phyloP scores from a whole-genome alignment of 2,797 vertebrate species.

The Spea hammondii region DNA sequence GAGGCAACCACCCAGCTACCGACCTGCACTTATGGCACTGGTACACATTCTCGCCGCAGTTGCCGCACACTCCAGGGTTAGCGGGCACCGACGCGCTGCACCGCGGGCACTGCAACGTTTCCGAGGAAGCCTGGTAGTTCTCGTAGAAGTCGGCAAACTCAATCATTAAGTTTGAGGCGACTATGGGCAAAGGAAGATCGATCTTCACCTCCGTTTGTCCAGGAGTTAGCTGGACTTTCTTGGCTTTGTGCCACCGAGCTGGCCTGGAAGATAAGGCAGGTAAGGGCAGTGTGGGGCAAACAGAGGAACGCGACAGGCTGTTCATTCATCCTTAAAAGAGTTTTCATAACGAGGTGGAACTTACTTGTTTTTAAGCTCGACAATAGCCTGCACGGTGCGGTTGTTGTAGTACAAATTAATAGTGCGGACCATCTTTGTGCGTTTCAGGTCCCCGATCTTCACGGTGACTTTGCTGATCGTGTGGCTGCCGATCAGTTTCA shows the following conservation, averaged over 20 bases:
- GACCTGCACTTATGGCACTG: conserved; percentile 99
- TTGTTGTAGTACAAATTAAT: conserved; percentile 99
- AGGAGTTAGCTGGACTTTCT: conserved; percentile 93
- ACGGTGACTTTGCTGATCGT: conserved; percentile 98
- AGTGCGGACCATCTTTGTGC: conserved; percentile 97
- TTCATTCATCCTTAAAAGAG: no score
- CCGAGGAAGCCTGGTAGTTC: conserved; percentile 97
- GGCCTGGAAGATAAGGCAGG: conserved; percentile 69
- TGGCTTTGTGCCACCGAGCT: conserved; percentile 98
- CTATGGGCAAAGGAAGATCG: conserved; percentile 91
- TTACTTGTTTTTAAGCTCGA: conserved; percentile 98
- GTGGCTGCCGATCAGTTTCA: conserved; percentile 97
- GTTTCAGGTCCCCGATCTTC: conserved; percentile 95
- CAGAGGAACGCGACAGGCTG: no score
- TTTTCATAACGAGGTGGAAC: conserved; percentile 47
- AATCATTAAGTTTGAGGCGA: conserved; percentile 98
- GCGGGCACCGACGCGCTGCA: conserved; percentile 96
- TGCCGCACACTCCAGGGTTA: conserved; percentile 96
- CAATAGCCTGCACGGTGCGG: conserved; percentile 95
- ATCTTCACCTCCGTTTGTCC: conserved; percentile 98
- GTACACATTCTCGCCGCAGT: conserved; percentile 97
- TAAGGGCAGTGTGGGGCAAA: not conserved
- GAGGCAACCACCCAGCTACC: not conserved
- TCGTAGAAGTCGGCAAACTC: conserved; percentile 98
- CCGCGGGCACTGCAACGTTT: conserved; percentile 96